Evolutionary conservation across 2,888 invertebrate species (phyloP).

Genomic region (Herminia tarsipennalis): DNA sequence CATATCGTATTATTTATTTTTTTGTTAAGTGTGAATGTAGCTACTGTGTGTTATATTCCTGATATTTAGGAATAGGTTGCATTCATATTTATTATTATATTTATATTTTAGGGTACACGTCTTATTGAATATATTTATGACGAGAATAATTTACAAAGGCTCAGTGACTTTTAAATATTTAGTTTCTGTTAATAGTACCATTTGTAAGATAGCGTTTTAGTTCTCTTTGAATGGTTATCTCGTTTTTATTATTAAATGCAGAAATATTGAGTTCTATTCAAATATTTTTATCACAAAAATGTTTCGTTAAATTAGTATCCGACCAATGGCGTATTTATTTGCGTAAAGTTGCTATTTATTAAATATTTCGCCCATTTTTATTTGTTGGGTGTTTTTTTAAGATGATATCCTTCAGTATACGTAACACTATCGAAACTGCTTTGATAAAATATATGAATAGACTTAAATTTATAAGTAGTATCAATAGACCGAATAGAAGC

Average conservation of each 20-base stretch:
- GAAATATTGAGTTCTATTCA: constrained; percentile 38
- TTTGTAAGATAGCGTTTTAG: constrained; percentile 74
- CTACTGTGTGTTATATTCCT: constrained; percentile 84
- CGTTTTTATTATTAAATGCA: constrained; percentile 41
- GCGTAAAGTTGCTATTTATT: neutral
- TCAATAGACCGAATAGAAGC: constrained; percentile 66
- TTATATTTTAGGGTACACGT: constrained; percentile 79
- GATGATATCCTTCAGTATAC: constrained; percentile 29
- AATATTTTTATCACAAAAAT: constrained; percentile 22
- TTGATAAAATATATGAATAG: constrained; percentile 37
- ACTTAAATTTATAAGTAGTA: constrained; percentile 39
- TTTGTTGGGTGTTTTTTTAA: too few species aligned
- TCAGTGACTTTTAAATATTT: constrained; percentile 73
- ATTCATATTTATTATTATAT: constrained; percentile 84
- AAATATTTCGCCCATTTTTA: too few species aligned
- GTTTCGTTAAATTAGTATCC: constrained; percentile 5
- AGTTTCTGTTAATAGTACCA: constrained; percentile 61
- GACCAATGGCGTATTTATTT: neutral
- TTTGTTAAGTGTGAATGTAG: constrained; percentile 82
- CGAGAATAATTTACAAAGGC: constrained; percentile 76
- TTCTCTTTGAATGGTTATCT: constrained; percentile 66
- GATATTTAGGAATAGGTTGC: constrained; percentile 85
- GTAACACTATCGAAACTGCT: constrained; percentile 10
- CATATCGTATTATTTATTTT: constrained; percentile 75
- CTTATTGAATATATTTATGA: constrained; percentile 72